Evolutionary conservation across 1,140 invertebrate genomes (phyloP).

Genomic region (Anastrepha obliqua): DNA sequence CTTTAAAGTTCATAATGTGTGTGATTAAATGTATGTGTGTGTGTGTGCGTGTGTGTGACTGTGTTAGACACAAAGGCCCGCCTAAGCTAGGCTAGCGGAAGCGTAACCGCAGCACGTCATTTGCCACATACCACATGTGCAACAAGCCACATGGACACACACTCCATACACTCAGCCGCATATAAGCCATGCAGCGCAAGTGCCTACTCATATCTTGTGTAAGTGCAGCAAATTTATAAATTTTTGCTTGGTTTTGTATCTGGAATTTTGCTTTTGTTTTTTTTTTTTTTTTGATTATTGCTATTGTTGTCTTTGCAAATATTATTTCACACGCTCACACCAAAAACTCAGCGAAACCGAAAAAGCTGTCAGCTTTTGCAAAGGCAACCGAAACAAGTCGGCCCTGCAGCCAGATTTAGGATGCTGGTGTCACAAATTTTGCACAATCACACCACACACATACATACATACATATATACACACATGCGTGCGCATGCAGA

Average conservation of each 20-base stretch:
- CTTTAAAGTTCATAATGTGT: background rate
- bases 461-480: background rate
- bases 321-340: constrained; percentile 11
- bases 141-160: background rate
- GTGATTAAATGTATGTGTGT: background rate
- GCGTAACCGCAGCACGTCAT: constrained; percentile 33
- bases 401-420: background rate
- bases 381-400: constrained; percentile 3
- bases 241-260: background rate
- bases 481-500: background rate
- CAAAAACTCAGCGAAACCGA: background rate
- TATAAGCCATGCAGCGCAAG: background rate
- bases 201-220: background rate
- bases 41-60: background rate
- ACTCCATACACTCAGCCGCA: background rate
- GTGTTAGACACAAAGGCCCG: background rate
- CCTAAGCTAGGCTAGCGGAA: constrained; percentile 28
- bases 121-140: constrained; percentile 34
- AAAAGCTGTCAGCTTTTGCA: constrained; percentile 13
- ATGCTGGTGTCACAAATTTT: background rate
- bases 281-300: background rate
- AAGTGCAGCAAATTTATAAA: background rate
- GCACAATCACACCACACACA: background rate
- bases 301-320: constrained; percentile 21
- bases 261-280: background rate